Evolutionary conservation across 2,113 vertebrate species (phyloP), one percentile per base, ranked within the genome.

Genomic region (Henicopernis longicauda): DNA sequence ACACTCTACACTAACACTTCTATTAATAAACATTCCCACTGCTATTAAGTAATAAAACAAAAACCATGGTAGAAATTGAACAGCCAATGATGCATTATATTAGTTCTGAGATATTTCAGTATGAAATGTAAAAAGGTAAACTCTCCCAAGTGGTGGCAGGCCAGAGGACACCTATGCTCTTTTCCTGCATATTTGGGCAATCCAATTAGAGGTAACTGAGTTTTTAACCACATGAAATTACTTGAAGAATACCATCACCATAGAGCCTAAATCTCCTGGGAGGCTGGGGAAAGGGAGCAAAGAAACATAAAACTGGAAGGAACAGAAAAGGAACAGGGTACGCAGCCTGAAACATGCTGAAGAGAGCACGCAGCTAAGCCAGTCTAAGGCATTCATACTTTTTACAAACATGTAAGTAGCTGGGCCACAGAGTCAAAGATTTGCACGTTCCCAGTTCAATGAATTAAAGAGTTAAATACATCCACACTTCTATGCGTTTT

Each of bases 151-250:
- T 4, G 36, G 61, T 10, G 50, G 44, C n/a, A 67, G 63, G 57
- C 17, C 16, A 63, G 40, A 76, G 27, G 36, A 85, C 71, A 93
- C 25, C 27, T 69, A 49, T 52, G 21, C 25, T 85, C 66, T 80
- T 54, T 79, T 90, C 81, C 61, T 11, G 16, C 9, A 3, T 66
- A 92, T 93, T 25, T 76, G 50, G 62, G 62, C 25, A 90, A 89
- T 42, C 22, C 62, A 89, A 27, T 85, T 87, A 91, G 49, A 62
- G 27, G 26, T 50, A 95, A 89, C 52, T 67, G 54, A 86, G 69
- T 82, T 97, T 89, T 93, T 79, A 97, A 94, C 57, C 91, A 31
- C 66, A 62, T 70, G 44, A 72, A 91, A 95, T 82, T 87, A 72
- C 58, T 59, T 89, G 73, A 94, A 79, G 54, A 95, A 87, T 32